Evolutionary conservation across 2,888 invertebrate genomes (phyloP).

Genomic region (Teleogryllus oceanicus): DNA sequence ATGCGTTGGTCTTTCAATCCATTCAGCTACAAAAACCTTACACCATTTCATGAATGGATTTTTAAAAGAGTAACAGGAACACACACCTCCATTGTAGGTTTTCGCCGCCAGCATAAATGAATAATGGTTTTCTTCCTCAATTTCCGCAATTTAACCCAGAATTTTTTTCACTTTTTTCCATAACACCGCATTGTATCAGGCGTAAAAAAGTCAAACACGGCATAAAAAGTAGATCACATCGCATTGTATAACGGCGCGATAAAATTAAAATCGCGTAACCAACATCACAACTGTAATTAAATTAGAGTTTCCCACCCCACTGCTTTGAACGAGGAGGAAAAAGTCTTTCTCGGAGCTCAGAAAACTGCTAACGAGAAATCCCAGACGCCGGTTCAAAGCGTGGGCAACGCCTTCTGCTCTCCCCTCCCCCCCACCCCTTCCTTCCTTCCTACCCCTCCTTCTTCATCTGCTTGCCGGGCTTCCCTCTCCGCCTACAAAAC

Average conservation of each 20-base stretch:
- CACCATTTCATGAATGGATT: not conserved
- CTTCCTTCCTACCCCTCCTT: not conserved
- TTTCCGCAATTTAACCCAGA: not conserved
- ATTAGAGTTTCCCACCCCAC: not conserved
- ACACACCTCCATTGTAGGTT: not conserved
- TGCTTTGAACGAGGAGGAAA: not conserved
- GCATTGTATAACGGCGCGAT: not conserved
- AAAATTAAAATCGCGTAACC: constrained; percentile 18
- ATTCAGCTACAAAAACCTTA: constrained; percentile 3
- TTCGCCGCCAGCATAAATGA: not conserved
- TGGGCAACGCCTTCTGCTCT: not conserved
- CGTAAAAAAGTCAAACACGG: not conserved
- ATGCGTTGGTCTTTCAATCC: not conserved
- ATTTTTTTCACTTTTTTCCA: not conserved
- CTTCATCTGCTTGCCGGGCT: not conserved
- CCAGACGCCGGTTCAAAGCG: not conserved
- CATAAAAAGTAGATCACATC: not conserved
- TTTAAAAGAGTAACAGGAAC: not conserved
- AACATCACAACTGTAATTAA: constrained; percentile 10
- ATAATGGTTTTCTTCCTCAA: not conserved
- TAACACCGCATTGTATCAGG: too few species aligned
- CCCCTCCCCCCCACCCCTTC: not conserved
- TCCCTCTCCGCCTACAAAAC: not conserved
- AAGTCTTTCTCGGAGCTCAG: not conserved
- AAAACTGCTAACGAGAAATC: constrained; percentile 11